Base-by-base conservation (phyloP, 2,797 vertebrate species). In the Girardinus metallicus region DNA sequence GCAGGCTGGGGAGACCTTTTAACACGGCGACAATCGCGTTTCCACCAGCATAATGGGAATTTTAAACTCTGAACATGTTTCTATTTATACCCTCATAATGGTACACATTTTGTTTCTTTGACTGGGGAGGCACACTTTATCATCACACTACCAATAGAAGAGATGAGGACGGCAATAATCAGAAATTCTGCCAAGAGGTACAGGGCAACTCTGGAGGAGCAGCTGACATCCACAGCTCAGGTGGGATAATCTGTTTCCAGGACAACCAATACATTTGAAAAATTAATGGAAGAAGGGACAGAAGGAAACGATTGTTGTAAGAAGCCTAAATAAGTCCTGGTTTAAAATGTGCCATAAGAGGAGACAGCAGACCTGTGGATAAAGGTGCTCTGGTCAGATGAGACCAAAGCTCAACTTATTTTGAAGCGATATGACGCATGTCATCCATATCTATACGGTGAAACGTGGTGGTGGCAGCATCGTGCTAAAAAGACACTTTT, bases 1-100 rank as follows among this genome's bases (percentile, higher is more conserved):
- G 86, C 73, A 75, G 79, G 79, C 84, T 81, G 83, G 88, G 89
- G 81, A 51, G 87, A 87, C 85, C 82, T 87, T 84, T 91, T 85
- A 89, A 93, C 85, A 82, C 81, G 79, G 57, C 66, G 76, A 88
- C 81, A 91, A 93, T 95, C 91, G 85, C 86, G 83, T 85, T 85
- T 89, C 87, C 81, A 87, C 82, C 86, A 80, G 68, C 85, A 90
- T 83, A 86, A 81, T 77, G 77, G 81, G 79, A 81, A 83, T 87
- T 91, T 83, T 53, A 80, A 81, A 81, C 76, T 79, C 81, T 46
- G 80, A 84, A 87, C 84, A 88, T 84, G 80, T 73, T 83, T 88
- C 77, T 77, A 88, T 90, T 89, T 74, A 87, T 78, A 88, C 73
- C 81, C 76, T 75, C 74, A 88, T 88, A 87, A 91, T 88, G 88